A percentile compares a stretch with the other conserved stretches of the same genome.
Conservation (phyloP, 2,797 vertebrate species). For the Rhinoraja longicauda region DNA sequence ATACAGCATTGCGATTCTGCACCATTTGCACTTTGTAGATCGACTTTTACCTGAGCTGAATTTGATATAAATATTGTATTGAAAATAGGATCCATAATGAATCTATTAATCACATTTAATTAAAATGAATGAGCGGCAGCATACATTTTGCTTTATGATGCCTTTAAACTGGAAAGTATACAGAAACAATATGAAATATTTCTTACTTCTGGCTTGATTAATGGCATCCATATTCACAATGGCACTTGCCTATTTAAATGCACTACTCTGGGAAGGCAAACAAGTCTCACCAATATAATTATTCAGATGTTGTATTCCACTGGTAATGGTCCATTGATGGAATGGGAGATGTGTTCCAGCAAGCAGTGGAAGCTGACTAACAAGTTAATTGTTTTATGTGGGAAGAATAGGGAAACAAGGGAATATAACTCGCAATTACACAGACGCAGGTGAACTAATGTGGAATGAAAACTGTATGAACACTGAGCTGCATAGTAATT, state of each 20-base stretch:
- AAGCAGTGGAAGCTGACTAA: conserved; percentile 20
- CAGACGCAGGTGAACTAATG: conserved; percentile 28
- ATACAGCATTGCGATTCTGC: background rate
- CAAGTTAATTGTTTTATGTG: conserved; percentile 38
- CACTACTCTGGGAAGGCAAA: conserved; percentile 23
- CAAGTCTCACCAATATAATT: conserved; percentile 31
- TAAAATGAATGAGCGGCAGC: conserved; percentile 22
- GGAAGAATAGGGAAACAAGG: conserved; percentile 22
- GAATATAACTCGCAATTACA: background rate
- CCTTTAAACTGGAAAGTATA: conserved; percentile 15
- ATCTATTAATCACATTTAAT: conserved; percentile 37
- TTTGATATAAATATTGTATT: conserved; percentile 18
- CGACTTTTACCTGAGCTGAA: conserved; percentile 25
- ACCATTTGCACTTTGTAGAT: background rate
- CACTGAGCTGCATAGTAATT: background rate
- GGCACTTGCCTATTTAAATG: conserved; percentile 37
- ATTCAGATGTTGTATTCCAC: conserved; percentile 37
- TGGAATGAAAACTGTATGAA: background rate
- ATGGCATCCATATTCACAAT: conserved; percentile 30
- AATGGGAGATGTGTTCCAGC: conserved; percentile 33
- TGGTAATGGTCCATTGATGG: conserved; percentile 31
- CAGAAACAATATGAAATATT: conserved; percentile 23
- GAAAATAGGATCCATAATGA: conserved; percentile 23
- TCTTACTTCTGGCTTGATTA: conserved; percentile 26
- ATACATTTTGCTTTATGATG: conserved; percentile 34